A percentile compares a stretch with the other conserved stretches of the same genome.
phyloP scores from a whole-genome alignment of 2,113 vertebrate genomes.

The Sander lucioperca region DNA sequence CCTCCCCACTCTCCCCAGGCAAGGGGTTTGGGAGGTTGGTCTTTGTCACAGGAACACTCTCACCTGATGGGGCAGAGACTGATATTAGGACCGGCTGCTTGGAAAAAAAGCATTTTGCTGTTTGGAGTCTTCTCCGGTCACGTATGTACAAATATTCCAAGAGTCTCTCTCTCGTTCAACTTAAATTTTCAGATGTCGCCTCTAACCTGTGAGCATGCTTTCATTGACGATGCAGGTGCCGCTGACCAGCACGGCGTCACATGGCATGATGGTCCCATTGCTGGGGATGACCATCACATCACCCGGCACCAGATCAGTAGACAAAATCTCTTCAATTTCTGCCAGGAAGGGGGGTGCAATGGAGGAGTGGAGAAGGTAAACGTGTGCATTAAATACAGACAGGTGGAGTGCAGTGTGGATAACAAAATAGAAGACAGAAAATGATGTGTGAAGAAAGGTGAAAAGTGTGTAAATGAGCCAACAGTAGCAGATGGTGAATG shows the following conservation, averaged over 20 bases:
- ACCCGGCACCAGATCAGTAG: constrained; percentile 96
- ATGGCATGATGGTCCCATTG: constrained; percentile 97
- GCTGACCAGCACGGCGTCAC: constrained; percentile 94
- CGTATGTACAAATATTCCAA: not conserved
- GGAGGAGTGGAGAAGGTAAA: constrained; percentile 22
- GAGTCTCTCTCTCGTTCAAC: not conserved
- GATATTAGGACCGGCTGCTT: not conserved
- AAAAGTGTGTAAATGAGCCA: constrained; percentile 8
- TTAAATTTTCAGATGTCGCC: not conserved
- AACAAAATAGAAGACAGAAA: not conserved
- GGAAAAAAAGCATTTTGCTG: not conserved
- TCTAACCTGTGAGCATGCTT: constrained; percentile 97
- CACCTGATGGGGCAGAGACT: constrained; percentile 82
- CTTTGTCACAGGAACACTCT: constrained; percentile 98
- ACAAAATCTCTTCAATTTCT: constrained; percentile 95
- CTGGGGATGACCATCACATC: constrained; percentile 94
- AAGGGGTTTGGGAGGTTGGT: constrained; percentile 93
- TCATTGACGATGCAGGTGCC: constrained; percentile 99
- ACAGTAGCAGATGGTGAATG: constrained; percentile 8
- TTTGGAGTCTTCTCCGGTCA: not conserved
- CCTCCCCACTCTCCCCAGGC: constrained; percentile 82
- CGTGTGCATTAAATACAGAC: constrained; percentile 31
- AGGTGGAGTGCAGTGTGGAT: not conserved
- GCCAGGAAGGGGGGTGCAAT: constrained; percentile 7
- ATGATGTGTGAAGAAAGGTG: not conserved